Conservation (phyloP, 2,888 invertebrate genomes). For the Rutpela maculata region DNA sequence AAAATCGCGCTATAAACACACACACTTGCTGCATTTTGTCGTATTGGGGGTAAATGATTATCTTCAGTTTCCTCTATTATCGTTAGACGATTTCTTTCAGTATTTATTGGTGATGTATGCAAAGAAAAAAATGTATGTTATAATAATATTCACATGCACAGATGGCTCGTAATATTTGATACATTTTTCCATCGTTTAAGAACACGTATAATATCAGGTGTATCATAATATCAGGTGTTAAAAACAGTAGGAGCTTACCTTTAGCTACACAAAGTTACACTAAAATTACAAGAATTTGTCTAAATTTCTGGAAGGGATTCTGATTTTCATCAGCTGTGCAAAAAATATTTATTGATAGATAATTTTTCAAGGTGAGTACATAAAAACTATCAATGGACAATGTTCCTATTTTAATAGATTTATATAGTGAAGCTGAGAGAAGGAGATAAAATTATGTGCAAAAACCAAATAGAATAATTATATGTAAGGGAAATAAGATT, state of each 20-base stretch:
- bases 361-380: background rate
- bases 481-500: background rate
- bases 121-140: too few species aligned
- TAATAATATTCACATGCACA: too few species aligned
- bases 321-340: background rate
- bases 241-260: background rate
- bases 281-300: constrained; percentile 2
- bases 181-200: too few species aligned
- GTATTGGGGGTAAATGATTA: too few species aligned
- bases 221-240: background rate
- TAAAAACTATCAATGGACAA: background rate
- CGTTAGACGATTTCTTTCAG: too few species aligned
- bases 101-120: too few species aligned
- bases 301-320: background rate
- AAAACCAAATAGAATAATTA: background rate
- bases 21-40: too few species aligned
- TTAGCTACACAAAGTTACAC: background rate
- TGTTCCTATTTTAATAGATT: background rate
- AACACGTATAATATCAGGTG: too few species aligned
- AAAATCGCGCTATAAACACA: too few species aligned
- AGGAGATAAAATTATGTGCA: background rate
- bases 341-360: constrained; percentile 3
- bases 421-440: background rate
- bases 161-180: too few species aligned
- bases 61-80: too few species aligned